Evolutionary conservation across 2,797 vertebrate species (phyloP).

Genomic region (Mustela erminea): DNA sequence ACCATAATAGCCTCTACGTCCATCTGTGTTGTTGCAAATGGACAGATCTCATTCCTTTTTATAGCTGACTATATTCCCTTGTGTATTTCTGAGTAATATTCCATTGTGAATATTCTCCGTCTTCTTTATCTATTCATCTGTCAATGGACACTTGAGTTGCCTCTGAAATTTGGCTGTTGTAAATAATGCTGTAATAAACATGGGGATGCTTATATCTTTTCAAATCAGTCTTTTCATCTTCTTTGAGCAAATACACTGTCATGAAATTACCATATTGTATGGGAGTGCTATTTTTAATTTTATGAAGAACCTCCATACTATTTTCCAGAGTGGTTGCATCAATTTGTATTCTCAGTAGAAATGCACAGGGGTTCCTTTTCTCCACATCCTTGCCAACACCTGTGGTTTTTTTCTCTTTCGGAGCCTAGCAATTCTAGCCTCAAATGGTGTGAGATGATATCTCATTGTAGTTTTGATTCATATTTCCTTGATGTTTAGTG

Average conservation of each 20-base stretch:
- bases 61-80: neutral
- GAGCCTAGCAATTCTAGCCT: neutral
- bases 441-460: neutral
- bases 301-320: neutral
- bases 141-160: neutral
- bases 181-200: neutral
- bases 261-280: neutral
- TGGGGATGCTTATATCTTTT: neutral
- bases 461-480: neutral
- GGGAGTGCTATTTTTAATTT: neutral
- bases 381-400: neutral
- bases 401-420: neutral
- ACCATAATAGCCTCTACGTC: neutral
- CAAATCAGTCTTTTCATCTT: neutral
- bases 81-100: neutral
- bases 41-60: neutral
- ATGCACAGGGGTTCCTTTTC: neutral
- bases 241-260: neutral
- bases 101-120: no score
- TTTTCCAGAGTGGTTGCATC: neutral
- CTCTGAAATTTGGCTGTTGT: neutral
- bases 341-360: neutral
- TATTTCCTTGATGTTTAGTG: neutral
- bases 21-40: neutral
- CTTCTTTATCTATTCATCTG: neutral